Evolutionary conservation across 2,113 vertebrate species (phyloP).

Genomic region (Aegithalos caudatus): DNA sequence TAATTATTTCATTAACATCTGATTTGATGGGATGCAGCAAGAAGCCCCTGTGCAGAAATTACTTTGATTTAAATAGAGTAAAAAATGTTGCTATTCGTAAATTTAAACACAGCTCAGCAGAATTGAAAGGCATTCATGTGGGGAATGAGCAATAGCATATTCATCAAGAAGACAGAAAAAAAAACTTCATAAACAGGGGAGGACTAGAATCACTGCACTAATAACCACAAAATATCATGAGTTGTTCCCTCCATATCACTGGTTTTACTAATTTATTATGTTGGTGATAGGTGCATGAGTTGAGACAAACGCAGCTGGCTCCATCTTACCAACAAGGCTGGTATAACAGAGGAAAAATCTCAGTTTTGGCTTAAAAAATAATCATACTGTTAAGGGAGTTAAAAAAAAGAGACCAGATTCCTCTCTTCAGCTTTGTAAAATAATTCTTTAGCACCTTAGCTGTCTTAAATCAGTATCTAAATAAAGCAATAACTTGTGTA

Average conservation of each 20-base stretch:
- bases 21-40: neutral
- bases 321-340: neutral
- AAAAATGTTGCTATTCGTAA: neutral
- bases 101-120: neutral
- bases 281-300: neutral
- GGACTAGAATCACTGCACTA: neutral
- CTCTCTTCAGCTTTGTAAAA: neutral
- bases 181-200: neutral
- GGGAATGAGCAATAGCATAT: neutral
- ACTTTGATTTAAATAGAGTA: neutral
- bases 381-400: neutral
- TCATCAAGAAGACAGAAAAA: conserved; percentile 21
- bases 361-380: neutral
- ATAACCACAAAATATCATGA: neutral
- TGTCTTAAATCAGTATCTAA: neutral
- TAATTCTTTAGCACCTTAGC: neutral
- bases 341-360: accelerated
- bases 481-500: neutral
- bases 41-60: neutral
- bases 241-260: neutral
- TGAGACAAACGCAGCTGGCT: neutral
- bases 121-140: conserved; percentile 10
- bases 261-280: neutral
- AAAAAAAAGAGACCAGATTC: neutral
- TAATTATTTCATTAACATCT: neutral